These are phyloP conservation scores for Rhadinocentrus ornatus DNA, from an alignment of 2,797 vertebrate genomes.

Conservation along the genomic window DNA sequence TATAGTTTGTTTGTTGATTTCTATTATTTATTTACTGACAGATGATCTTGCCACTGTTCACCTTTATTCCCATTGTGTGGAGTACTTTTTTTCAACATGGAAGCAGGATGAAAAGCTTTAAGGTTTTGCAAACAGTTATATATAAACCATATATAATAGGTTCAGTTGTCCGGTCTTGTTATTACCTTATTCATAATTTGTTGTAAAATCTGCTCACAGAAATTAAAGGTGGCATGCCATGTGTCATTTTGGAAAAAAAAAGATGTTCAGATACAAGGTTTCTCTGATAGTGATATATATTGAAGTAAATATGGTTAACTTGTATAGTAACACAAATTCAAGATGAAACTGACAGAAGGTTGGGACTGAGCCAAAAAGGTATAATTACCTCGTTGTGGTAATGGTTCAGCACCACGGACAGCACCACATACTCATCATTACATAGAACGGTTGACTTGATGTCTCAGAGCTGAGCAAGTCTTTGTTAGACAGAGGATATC, in stretches of 20 bases:
- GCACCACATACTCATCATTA: not conserved
- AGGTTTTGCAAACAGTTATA: no score
- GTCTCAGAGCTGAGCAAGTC: not conserved
- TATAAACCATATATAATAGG: no score
- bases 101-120: no score
- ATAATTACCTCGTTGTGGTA: no score
- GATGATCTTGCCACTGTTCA: not conserved
- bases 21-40: no score
- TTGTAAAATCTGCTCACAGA: not conserved
- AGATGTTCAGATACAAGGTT: not conserved
- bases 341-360: not conserved
- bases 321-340: not conserved
- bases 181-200: not conserved
- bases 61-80: no score
- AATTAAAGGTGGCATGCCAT: not conserved
- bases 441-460: not conserved
- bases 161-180: no score
- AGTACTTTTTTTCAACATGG: no score
- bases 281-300: not conserved
- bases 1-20: no score
- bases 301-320: not conserved
- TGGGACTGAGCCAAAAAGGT: not conserved
- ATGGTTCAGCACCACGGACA: conserved; percentile 2
- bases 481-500: not conserved
- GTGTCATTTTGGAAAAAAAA: not conserved